Base-by-base conservation (phyloP, 2,113 vertebrate species). In the Sceloporus tristichus region DNA sequence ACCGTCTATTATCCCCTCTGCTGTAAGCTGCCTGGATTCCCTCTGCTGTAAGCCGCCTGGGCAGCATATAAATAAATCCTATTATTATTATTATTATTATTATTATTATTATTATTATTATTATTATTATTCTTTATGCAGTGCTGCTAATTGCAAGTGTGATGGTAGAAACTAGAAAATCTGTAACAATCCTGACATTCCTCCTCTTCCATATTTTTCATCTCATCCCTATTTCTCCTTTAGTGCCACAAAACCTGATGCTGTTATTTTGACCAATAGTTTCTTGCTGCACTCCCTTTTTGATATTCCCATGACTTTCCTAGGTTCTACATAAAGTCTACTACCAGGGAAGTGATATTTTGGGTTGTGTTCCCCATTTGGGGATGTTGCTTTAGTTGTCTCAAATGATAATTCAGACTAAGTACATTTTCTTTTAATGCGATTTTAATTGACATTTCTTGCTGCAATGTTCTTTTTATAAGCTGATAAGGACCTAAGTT, bases 381-480 rank as follows among this genome's bases (percentile, higher is more conserved):
- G n/a, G 13, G 6, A 68, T 68, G 68, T 62, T 90, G 62, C 80
- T 5, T 84, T 73, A 21, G 48, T 10, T 92, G 77, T 59, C n/a
- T 87, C 84, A 25, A 68, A 5, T 53, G 66, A 62, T 40, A 2
- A 71, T 82, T 48, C 0, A 0, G 80, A 73, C 62, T 66, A 62
- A 48, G 66, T 76, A 29, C 75, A 16, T 94, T 84, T 83, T 40
- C 87, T 89, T 94, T 89, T 90, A 93, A 87, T 13, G 0, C 85
- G 56, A 0, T 90, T 93, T 93, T 91, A 91, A 91, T 89, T 92
- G 88, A 85, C 34, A 11, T 93, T 92, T 94, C 83, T 91, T 92
- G 34, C 87, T 87, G 53, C 56, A 77, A 0, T 85, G 38, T 91
- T 91, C 70, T 84, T 94, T 92, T 90, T 93, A 91, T 93, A 91